Percentiles rank a stretch among this genome's conserved stretches.
Conservation (phyloP, 2,888 invertebrate genomes). For the Cylloceria caligata region DNA sequence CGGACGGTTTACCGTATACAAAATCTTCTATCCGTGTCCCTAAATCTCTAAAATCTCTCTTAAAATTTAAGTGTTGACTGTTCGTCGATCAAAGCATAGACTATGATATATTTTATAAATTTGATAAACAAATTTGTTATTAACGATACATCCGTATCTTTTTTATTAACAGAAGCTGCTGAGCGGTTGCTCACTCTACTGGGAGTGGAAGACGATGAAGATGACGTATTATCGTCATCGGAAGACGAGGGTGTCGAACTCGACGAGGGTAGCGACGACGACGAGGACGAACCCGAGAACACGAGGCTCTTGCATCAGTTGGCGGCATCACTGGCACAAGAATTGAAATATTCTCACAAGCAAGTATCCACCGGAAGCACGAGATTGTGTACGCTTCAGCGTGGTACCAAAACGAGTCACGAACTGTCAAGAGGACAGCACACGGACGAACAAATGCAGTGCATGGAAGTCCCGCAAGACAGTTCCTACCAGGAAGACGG, state of each 20-base stretch:
- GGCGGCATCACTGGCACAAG: conserved; percentile 78
- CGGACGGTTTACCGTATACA: too few relatives aligned
- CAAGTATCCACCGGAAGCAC: conserved; percentile 43
- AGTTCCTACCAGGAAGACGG: conserved; percentile 28
- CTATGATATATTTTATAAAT: too few relatives aligned
- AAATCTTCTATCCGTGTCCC: too few relatives aligned
- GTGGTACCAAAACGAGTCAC: conserved; percentile 35
- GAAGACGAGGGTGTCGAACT: conserved; percentile 82
- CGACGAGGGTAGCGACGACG: conserved; percentile 73
- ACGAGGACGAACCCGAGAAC: conserved; percentile 66
- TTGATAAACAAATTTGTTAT: too few relatives aligned
- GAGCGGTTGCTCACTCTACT: conserved; percentile 79
- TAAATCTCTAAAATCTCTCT: too few relatives aligned
- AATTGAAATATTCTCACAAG: conserved; percentile 76
- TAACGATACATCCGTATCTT: not conserved
- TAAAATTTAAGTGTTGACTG: too few relatives aligned
- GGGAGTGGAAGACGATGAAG: conserved; percentile 76
- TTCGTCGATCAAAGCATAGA: too few relatives aligned
- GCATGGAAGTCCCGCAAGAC: conserved; percentile 73
- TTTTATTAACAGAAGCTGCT: conserved; percentile 76
- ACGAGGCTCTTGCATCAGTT: conserved; percentile 77
- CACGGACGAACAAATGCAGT: conserved; percentile 64
- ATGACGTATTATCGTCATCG: conserved; percentile 75
- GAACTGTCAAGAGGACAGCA: conserved; percentile 27
- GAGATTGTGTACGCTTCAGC: conserved; percentile 38